Conservation (phyloP, 2,888 invertebrate species). For the Chrysolina oricalcia region DNA sequence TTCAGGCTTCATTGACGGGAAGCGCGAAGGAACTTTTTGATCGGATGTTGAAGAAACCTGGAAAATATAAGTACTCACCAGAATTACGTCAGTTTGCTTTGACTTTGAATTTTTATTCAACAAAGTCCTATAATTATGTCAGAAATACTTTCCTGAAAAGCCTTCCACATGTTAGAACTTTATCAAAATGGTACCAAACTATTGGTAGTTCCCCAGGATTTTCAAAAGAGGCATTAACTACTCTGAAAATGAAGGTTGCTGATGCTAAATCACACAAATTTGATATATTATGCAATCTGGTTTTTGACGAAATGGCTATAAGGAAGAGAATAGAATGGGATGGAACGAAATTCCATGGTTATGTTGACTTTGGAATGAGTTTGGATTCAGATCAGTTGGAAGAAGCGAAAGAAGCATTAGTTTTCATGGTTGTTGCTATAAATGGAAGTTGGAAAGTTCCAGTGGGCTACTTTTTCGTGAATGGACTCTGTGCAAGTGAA, state of each 20-base stretch:
- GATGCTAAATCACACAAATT: background rate
- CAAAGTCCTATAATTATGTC: background rate
- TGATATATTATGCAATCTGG: background rate
- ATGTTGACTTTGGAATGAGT: conserved; percentile 3
- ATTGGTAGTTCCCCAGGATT: no score
- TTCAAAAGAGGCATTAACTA: no score
- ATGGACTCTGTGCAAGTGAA: conserved; percentile 1
- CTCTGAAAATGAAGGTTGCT: background rate
- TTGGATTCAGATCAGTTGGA: conserved; percentile 8
- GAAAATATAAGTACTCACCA: background rate
- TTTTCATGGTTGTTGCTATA: conserved; percentile 17
- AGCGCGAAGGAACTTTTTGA: background rate
- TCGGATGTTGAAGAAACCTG: background rate
- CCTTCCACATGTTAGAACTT: background rate
- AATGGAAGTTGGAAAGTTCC: conserved; percentile 24
- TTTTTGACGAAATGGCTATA: conserved; percentile 20
- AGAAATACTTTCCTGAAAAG: no score
- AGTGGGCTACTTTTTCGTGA: conserved; percentile 15
- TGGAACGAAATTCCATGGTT: conserved; percentile 11
- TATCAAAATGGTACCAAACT: background rate
- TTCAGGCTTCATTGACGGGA: background rate
- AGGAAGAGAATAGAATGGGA: conserved; percentile 6
- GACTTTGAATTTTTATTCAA: background rate
- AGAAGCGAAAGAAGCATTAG: conserved; percentile 16
- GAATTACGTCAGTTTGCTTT: background rate